Percentiles rank a stretch among this genome's conserved stretches.
phyloP scores from a whole-genome alignment of 2,113 vertebrate species.

The Pseudopipra pipra region DNA sequence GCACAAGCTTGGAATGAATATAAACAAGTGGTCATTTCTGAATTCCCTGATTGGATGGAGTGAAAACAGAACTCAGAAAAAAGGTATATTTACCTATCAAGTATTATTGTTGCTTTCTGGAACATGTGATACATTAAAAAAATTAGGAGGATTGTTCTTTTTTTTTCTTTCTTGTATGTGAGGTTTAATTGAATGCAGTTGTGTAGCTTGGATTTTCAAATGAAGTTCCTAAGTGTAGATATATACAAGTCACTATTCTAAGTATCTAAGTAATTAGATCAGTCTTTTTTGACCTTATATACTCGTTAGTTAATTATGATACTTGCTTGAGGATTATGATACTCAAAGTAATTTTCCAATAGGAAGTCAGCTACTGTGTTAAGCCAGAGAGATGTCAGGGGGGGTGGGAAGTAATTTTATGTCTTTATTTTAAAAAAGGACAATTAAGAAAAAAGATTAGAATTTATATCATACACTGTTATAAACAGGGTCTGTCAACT shows the following conservation, averaged over 20 bases:
- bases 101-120: not conserved
- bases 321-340: not conserved
- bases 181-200: not conserved
- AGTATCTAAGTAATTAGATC: not conserved
- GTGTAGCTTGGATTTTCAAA: not conserved
- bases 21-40: slow-evolving; percentile 57
- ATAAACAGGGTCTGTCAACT: not conserved
- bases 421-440: not conserved
- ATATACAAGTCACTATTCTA: not conserved
- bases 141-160: not conserved
- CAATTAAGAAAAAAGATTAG: not conserved
- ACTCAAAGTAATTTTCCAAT: not conserved
- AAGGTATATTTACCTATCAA: slow-evolving; percentile 23
- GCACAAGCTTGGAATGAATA: slow-evolving; percentile 33
- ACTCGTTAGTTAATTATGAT: not conserved
- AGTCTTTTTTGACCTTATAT: not conserved
- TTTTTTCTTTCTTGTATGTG: not conserved
- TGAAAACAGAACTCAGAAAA: slow-evolving; percentile 22
- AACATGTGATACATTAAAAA: not conserved
- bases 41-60: slow-evolving; percentile 20
- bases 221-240: not conserved
- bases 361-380: not conserved
- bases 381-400: not conserved
- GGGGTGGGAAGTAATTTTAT: not conserved
- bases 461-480: not conserved